Evolutionary conservation across 2,113 vertebrate genomes (phyloP).

Genomic region (Otolemur garnettii): DNA sequence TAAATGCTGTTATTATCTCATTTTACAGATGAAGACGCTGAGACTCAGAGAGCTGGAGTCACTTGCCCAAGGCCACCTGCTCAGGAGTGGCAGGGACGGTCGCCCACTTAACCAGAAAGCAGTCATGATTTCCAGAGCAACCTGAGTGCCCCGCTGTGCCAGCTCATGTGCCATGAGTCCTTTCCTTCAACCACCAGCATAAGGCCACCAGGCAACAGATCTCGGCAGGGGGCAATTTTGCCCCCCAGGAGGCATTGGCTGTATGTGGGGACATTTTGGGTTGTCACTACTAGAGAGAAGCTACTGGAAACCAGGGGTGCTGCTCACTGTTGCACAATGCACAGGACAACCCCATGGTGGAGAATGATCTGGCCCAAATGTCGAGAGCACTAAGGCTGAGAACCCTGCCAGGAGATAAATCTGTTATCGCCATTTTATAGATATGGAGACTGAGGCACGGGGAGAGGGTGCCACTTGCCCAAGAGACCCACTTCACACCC

Average conservation of each 20-base stretch:
- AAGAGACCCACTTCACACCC: rapidly evolving
- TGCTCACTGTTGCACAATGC: rapidly evolving
- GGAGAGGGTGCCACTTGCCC: neutral
- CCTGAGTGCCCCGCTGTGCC: rapidly evolving
- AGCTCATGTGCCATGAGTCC: rapidly evolving
- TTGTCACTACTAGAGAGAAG: neutral
- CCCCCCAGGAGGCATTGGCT: neutral
- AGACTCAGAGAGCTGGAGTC: neutral
- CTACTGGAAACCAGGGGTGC: neutral
- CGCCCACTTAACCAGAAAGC: rapidly evolving
- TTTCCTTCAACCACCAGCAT: neutral
- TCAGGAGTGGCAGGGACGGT: neutral
- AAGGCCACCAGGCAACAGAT: rapidly evolving
- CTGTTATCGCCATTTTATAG: neutral
- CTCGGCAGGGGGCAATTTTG: neutral
- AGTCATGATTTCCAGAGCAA: neutral
- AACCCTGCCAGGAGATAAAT: rapidly evolving
- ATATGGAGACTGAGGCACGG: neutral
- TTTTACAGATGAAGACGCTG: neutral
- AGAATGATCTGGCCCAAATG: neutral
- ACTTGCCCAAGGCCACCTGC: neutral
- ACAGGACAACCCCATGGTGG: neutral
- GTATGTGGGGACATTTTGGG: neutral
- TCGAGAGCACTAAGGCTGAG: rapidly evolving
- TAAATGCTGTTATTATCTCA: neutral